Evolutionary conservation across 2,888 invertebrate species (phyloP), one percentile per base, ranked within the genome.

Genomic region (Synanthedon vespiformis): DNA sequence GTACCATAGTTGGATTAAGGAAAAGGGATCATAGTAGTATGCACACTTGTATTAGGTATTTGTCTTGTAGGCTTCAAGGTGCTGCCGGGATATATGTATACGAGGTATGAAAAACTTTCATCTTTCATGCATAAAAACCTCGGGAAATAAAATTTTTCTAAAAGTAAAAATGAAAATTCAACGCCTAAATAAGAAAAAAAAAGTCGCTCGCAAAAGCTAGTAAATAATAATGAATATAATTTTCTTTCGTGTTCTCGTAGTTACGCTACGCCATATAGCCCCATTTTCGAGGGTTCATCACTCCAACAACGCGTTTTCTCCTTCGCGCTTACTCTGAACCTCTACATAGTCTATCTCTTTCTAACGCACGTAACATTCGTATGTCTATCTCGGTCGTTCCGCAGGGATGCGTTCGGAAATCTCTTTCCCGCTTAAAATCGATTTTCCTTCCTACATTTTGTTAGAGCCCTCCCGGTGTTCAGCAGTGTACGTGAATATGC

Each of bases 271-370:
- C 53, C 58, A 62, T 63, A 56, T 65, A 64, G 62, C 72, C 74
- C 73, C 63, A 62, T 65, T 70, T 61, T 57, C 48, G 61, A 65
- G 70, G 67, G 71, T 67, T 67, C 67, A 68, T 62, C 63, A 65
- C 62, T 63, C 63, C 55, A 55, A 58, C 58, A 61, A 56, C 59
- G 53, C n/a, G 44, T 13, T 44, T 44, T 44, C 44, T 59, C 55
- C 57, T 60, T 57, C 59, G 53, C 56, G 54, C 55, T 55, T 44
- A 54, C 49, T 53, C 51, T 58, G 44, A 44, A 44, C 13, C 62
- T 54, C 58, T 53, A 55, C 61, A 60, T 12, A 51, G 54, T 62
- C 40, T 14, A 57, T 44, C 8, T 67, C 65, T 44, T 62, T 52
- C 40, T 68, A 63, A 16, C 34, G 27, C 62, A 18, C 34, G 11